Conservation (phyloP, 2,797 vertebrate species). For the Eurystomus glaucurus region DNA sequence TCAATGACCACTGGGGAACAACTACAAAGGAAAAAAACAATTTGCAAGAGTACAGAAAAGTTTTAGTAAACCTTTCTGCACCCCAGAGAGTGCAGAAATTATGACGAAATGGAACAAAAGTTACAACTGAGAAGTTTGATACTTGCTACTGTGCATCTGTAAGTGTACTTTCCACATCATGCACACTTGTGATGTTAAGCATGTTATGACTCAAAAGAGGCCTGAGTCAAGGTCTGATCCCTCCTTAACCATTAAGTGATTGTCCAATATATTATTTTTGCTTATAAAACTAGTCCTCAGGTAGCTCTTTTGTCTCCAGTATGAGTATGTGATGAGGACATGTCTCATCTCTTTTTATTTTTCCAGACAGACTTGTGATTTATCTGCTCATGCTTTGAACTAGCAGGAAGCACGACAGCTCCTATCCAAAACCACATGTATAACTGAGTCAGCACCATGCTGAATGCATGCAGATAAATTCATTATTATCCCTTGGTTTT, state of each 20-base stretch:
- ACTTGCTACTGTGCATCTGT: not conserved
- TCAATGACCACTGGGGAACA: not conserved
- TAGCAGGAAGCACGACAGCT: not conserved
- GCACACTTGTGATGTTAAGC: fast-evolving
- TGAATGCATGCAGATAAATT: not conserved
- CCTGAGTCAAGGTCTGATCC: not conserved
- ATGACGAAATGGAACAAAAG: not conserved
- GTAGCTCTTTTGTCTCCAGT: not conserved
- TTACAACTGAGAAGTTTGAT: not conserved
- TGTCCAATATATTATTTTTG: not conserved
- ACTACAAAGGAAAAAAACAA: not conserved
- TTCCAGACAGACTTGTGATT: not conserved
- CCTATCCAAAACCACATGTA: not conserved
- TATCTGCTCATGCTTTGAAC: not conserved
- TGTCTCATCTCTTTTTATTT: not conserved
- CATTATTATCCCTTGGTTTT: not conserved
- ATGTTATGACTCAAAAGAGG: fast-evolving
- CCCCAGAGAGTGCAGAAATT: not conserved
- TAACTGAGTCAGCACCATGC: not conserved
- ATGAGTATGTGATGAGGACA: not conserved
- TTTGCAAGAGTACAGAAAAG: not conserved
- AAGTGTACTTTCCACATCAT: fast-evolving
- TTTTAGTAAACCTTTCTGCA: not conserved
- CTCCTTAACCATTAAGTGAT: not conserved
- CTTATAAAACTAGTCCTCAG: not conserved